These are phyloP conservation scores for rabbit (Oryctolagus cuniculus) DNA, from an alignment of 2,113 vertebrate species.

Conservation along the genomic window mOryCun1.1 NC_091434.1:135639501-135640000, in stretches of 20 bases:
- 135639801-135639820: no score
- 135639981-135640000: no score
- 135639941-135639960: no score
- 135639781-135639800: background rate
- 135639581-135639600: background rate
- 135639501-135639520: slow-evolving; percentile 25
- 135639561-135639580: background rate
- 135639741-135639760: background rate
- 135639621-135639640: slow-evolving; percentile 59
- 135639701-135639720: slow-evolving; percentile 94
- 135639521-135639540: slow-evolving; percentile 18
- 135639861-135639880: no score
- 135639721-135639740: slow-evolving; percentile 92
- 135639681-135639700: slow-evolving; percentile 95
- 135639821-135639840: no score
- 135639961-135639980: no score
- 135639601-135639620: background rate
- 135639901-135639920: no score
- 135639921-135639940: no score
- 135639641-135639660: slow-evolving; percentile 62
- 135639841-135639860: no score
- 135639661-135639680: slow-evolving; percentile 95
- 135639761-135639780: background rate
- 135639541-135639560: background rate
- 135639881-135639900: no score